phyloP scores from a whole-genome alignment of 2,888 invertebrate genomes.

The Ecliptopera silaceata region DNA sequence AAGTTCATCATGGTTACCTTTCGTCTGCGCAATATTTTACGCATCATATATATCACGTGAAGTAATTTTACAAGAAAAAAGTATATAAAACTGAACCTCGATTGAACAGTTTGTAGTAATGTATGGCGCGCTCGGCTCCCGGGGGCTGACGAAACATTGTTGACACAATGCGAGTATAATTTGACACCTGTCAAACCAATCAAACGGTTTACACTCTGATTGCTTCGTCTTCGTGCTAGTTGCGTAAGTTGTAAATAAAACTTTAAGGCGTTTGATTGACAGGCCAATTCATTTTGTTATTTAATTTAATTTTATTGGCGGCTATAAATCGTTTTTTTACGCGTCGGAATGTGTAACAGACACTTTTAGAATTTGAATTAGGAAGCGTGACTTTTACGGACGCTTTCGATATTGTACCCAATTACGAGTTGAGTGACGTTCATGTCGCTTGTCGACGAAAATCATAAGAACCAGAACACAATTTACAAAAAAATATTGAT shows the following conservation, averaged over 20 bases:
- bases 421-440: not conserved
- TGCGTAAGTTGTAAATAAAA: conserved; percentile 23
- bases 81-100: not conserved
- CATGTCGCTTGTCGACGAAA: no score
- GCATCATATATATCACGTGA: no score
- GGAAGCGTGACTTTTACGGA: conserved; percentile 12
- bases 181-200: conserved; percentile 28
- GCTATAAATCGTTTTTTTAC: conserved; percentile 16
- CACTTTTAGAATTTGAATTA: conserved; percentile 13
- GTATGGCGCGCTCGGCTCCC: not conserved
- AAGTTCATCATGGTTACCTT: no score
- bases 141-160: conserved; percentile 14
- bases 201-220: conserved; percentile 16
- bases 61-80: not conserved
- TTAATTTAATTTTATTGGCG: conserved; percentile 25
- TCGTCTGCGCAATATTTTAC: no score
- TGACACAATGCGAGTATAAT: conserved; percentile 22
- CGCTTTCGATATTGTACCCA: not conserved
- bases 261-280: conserved; percentile 21
- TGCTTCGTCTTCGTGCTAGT: conserved; percentile 13
- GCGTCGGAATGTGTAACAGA: conserved; percentile 14
- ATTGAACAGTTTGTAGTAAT: not conserved
- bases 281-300: conserved; percentile 22
- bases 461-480: no score
- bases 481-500: no score